Percentiles rank a stretch among this genome's conserved stretches.
Evolutionary conservation across 2,113 vertebrate species (phyloP).

Genomic region (Agelaius phoeniceus): DNA sequence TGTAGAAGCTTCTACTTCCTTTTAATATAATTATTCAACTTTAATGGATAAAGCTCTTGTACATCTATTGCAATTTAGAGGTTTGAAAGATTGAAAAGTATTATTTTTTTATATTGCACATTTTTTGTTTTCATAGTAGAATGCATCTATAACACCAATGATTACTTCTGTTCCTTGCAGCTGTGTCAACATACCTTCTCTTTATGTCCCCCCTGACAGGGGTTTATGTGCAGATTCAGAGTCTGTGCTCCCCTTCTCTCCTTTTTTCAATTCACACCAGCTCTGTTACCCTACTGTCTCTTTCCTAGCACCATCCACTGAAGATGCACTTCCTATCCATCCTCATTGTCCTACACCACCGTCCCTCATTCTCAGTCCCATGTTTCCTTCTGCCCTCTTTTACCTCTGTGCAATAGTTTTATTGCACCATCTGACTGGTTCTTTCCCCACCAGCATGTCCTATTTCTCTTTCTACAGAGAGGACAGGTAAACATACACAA

Average conservation of each 20-base stretch:
- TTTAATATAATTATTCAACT: neutral
- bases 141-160: neutral
- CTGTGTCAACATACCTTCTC: neutral
- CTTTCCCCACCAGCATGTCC: neutral
- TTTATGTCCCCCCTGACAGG: neutral
- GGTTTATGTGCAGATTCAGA: neutral
- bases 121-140: neutral
- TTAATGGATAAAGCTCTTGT: neutral
- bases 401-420: neutral
- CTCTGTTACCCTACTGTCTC: neutral
- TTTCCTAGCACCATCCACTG: too few species aligned
- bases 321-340: neutral
- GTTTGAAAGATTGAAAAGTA: neutral
- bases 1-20: neutral
- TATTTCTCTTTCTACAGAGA: neutral
- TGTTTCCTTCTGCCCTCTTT: neutral
- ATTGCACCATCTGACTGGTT: neutral
- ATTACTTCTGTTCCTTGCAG: neutral
- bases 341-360: neutral
- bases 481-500: neutral
- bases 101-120: neutral
- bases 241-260: neutral
- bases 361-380: neutral
- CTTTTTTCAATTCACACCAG: neutral
- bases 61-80: neutral